phyloP scores from a whole-genome alignment of 1,140 invertebrate genomes.

The Sinonovacula constricta region DNA sequence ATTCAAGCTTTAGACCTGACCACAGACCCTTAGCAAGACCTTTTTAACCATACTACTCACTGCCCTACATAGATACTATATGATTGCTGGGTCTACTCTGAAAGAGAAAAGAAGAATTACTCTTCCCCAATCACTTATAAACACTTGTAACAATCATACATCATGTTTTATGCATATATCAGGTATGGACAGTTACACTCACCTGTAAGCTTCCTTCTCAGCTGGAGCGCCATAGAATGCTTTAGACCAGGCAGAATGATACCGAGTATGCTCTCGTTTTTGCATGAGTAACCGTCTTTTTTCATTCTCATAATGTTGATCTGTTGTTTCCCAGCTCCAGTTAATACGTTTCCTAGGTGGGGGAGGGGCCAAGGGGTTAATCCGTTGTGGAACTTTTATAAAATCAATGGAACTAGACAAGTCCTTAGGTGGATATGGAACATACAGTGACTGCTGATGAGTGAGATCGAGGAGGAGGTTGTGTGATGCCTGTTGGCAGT shows the following conservation, averaged over 20 bases:
- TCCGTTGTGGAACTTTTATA: conserved; percentile 65
- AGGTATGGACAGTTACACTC: too few species aligned
- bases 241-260: conserved; percentile 76
- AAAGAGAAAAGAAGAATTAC: too few species aligned
- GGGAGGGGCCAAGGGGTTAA: conserved; percentile 72
- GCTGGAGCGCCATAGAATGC: conserved; percentile 75
- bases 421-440: conserved; percentile 70
- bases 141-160: too few species aligned
- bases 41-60: too few species aligned
- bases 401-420: conserved; percentile 67
- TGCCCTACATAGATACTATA: too few species aligned
- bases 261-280: conserved; percentile 72
- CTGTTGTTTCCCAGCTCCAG: conserved; percentile 72
- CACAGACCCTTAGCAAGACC: too few species aligned
- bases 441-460: conserved; percentile 60
- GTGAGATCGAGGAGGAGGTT: conserved; percentile 50
- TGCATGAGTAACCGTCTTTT: conserved; percentile 73
- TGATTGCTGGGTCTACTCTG: too few species aligned
- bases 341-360: conserved; percentile 70
- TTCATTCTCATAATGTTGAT: conserved; percentile 76
- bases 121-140: too few species aligned
- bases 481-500: conserved; percentile 50
- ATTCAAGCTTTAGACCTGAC: too few species aligned
- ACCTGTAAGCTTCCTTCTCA: conserved; percentile 77
- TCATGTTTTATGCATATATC: too few species aligned